Conservation (phyloP, 2,888 invertebrate species). For the Drosophila neotestacea region DNA sequence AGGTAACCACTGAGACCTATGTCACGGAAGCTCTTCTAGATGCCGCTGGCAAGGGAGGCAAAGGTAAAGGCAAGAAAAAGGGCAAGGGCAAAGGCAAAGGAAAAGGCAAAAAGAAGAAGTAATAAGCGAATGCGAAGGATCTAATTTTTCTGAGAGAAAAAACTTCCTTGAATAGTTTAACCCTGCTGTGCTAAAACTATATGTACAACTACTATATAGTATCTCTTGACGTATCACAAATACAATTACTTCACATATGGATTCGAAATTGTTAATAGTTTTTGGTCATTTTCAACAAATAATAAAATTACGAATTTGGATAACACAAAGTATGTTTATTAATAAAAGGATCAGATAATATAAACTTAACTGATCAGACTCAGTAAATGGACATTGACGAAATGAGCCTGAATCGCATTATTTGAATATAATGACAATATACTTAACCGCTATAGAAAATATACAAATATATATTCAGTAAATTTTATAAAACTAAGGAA, state of each 20-base stretch:
- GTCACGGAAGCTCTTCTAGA: constrained; percentile 86
- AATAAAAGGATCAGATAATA: not conserved
- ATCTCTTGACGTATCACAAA: constrained; percentile 3
- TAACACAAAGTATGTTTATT: not conserved
- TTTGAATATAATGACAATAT: too few relatives aligned
- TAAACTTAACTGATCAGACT: too few relatives aligned
- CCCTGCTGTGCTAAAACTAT: constrained; percentile 3
- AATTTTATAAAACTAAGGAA: not conserved
- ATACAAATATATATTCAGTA: too few relatives aligned
- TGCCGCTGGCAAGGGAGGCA: constrained; percentile 37
- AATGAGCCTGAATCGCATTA: too few relatives aligned
- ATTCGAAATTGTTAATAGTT: constrained; percentile 32
- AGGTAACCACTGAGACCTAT: constrained; percentile 89
- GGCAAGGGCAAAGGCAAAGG: constrained; percentile 51
- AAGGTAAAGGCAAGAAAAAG: constrained; percentile 30
- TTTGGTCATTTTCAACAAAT: constrained; percentile 9
- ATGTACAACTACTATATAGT: not conserved
- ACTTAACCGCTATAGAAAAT: too few relatives aligned
- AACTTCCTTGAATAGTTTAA: not conserved
- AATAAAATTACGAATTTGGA: constrained; percentile 8
- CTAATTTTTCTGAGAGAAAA: not conserved
- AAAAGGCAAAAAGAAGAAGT: constrained; percentile 35
- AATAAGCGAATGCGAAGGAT: constrained; percentile 1
- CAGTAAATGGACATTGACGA: too few relatives aligned
- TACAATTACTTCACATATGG: constrained; percentile 13